Percentiles rank a stretch among this genome's conserved stretches.
phyloP scores from a whole-genome alignment of 2,797 vertebrate species.

The Lepidocolaptes lacrymiger region DNA sequence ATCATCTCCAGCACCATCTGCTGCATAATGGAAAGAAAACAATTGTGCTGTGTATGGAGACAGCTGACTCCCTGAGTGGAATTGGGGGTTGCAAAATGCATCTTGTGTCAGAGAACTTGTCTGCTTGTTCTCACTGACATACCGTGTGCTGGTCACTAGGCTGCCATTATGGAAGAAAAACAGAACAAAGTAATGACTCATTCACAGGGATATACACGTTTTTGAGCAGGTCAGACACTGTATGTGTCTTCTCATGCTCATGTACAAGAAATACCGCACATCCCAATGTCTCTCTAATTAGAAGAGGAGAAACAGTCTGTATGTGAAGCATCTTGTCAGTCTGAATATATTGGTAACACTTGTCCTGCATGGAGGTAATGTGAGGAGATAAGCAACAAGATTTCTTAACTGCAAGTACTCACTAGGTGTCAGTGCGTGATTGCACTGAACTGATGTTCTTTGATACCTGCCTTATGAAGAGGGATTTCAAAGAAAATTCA shows the following conservation, averaged over 20 bases:
- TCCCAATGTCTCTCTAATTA: neutral
- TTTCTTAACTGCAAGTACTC: slow-evolving; percentile 3
- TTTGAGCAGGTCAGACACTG: neutral
- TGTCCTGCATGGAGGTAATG: neutral
- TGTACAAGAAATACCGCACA: neutral
- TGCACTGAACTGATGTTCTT: neutral
- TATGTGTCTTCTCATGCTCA: neutral
- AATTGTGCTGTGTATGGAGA: slow-evolving; percentile 5
- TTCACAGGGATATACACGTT: accelerated
- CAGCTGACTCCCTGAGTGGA: neutral
- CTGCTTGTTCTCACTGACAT: neutral
- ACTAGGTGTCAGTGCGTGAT: slow-evolving; percentile 72
- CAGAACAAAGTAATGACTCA: neutral
- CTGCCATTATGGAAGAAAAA: neutral
- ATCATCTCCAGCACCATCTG: slow-evolving; percentile 57
- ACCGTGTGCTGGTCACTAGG: neutral
- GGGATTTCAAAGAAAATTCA: neutral
- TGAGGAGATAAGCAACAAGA: neutral
- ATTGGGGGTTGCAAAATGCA: neutral
- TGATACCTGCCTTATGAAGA: neutral
- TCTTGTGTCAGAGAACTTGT: neutral
- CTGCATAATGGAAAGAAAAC: slow-evolving; percentile 36
- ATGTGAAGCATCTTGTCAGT: neutral
- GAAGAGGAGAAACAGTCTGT: neutral
- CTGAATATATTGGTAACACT: neutral